phyloP scores from a whole-genome alignment of 2,797 vertebrate genomes.

The Coranthus polyacanthus region DNA sequence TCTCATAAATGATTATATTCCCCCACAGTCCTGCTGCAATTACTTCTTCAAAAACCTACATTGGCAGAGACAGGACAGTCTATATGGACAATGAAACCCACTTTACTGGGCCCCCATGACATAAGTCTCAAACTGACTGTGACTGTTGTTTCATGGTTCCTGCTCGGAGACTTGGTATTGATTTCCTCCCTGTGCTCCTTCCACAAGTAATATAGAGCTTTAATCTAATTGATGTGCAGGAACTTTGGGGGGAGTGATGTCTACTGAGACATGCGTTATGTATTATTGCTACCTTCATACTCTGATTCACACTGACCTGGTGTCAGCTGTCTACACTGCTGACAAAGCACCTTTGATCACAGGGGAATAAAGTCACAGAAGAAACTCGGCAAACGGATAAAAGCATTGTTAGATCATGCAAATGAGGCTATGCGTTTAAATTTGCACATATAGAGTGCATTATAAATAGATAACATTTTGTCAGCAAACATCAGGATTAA shows the following conservation, averaged over 20 bases:
- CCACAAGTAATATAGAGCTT: constrained; percentile 78
- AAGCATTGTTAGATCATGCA: constrained; percentile 24
- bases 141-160: constrained; percentile 70
- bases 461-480: too few species aligned
- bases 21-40: constrained; percentile 35
- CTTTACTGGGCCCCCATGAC: constrained; percentile 48
- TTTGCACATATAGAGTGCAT: neutral
- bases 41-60: constrained; percentile 40
- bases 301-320: constrained; percentile 60
- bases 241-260: constrained; percentile 68
- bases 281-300: constrained; percentile 72
- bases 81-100: constrained; percentile 37
- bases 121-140: constrained; percentile 63
- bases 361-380: constrained; percentile 37
- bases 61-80: constrained; percentile 21
- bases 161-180: constrained; percentile 70
- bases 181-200: constrained; percentile 68
- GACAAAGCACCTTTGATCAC: constrained; percentile 70
- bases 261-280: constrained; percentile 71
- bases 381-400: constrained; percentile 22
- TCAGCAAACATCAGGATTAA: too few species aligned
- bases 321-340: constrained; percentile 70
- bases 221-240: constrained; percentile 76
- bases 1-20: constrained; percentile 40
- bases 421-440: constrained; percentile 4